Conservation (phyloP, 2,113 vertebrate species). For the Daubentonia madagascariensis region DNA sequence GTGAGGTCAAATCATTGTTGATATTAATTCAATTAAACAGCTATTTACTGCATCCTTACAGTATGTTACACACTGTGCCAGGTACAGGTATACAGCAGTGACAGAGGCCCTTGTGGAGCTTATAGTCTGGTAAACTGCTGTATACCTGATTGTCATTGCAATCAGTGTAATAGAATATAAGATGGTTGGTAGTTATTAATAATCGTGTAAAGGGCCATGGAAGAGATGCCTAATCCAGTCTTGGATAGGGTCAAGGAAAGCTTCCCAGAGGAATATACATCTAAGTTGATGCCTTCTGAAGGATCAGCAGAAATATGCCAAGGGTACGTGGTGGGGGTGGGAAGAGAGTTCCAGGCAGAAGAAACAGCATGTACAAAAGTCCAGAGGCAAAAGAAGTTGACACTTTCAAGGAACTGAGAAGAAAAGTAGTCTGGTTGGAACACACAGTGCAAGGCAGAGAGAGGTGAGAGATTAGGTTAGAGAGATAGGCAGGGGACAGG, state of each 20-base stretch:
- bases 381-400: not conserved
- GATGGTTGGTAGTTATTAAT: not conserved
- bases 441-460: not conserved
- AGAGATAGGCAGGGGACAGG: not conserved
- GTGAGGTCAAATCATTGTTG: not conserved
- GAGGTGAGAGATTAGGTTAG: not conserved
- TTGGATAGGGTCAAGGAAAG: not conserved
- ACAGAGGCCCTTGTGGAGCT: not conserved
- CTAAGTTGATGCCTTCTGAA: not conserved
- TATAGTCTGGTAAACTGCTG: not conserved
- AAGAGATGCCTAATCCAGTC: not conserved
- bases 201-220: not conserved
- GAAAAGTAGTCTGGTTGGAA: not conserved
- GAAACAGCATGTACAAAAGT: not conserved
- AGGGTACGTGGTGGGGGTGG: not conserved
- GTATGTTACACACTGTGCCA: not conserved
- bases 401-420: not conserved
- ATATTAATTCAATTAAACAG: slow-evolving; percentile 10
- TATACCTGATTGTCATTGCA: not conserved
- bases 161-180: not conserved
- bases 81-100: not conserved
- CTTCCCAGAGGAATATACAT: not conserved
- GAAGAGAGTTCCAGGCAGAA: not conserved
- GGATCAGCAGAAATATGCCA: not conserved
- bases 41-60: not conserved